Evolutionary conservation across 2,888 invertebrate genomes (phyloP).

Genomic region (Dolomedes plantarius): DNA sequence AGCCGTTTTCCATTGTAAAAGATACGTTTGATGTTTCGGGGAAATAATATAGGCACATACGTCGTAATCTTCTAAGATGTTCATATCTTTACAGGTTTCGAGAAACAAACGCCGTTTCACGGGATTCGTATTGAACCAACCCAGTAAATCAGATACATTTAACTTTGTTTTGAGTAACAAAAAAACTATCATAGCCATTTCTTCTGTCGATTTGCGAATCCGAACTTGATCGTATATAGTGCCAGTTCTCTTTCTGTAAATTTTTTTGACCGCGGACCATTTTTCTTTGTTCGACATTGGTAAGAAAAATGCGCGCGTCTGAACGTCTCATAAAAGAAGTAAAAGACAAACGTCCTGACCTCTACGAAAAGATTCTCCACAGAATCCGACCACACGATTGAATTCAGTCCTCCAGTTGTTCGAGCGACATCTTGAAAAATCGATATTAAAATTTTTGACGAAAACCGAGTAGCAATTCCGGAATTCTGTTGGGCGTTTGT

Average conservation of each 20-base stretch:
- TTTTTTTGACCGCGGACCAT: too few species aligned
- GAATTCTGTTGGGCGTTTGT: constrained; percentile 11
- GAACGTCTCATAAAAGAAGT: neutral
- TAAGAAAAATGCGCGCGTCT: neutral
- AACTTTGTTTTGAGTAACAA: neutral
- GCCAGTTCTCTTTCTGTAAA: neutral
- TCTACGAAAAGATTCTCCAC: neutral
- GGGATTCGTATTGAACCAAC: neutral
- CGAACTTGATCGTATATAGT: neutral
- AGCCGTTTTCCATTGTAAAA: too few species aligned
- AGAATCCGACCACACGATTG: neutral
- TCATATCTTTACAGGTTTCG: neutral
- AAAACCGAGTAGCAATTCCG: neutral
- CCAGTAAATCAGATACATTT: neutral
- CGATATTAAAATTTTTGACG: constrained; percentile 7
- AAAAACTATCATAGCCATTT: neutral
- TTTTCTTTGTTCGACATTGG: too few species aligned
- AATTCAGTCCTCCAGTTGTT: neutral
- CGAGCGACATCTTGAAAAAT: neutral
- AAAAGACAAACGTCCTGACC: neutral
- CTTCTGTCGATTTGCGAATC: neutral
- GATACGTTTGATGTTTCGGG: neutral
- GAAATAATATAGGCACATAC: neutral
- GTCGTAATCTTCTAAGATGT: neutral
- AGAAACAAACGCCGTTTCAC: neutral